phyloP scores from a whole-genome alignment of 2,797 vertebrate species.

The Gymnoscopelus microlampas region DNA sequence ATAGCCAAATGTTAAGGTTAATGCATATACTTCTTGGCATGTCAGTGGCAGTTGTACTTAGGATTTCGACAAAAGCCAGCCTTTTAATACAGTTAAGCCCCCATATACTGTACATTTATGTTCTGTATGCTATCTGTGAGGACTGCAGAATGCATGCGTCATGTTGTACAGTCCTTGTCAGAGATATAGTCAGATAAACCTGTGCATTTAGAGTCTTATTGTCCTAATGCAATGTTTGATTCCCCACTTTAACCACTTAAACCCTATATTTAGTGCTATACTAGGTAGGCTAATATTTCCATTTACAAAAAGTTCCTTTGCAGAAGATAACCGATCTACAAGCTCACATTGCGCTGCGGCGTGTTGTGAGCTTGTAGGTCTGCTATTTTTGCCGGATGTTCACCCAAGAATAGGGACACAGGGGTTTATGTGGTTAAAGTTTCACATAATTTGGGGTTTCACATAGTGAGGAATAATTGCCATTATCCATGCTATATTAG shows the following conservation, averaged over 20 bases:
- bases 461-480: constrained; percentile 34
- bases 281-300: too few species aligned
- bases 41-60: constrained; percentile 13
- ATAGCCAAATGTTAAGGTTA: constrained; percentile 17
- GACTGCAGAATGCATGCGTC: constrained; percentile 31
- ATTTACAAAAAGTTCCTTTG: too few species aligned
- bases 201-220: neutral
- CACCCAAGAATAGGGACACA: too few species aligned
- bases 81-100: constrained; percentile 5
- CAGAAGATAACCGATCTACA: too few species aligned
- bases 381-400: too few species aligned
- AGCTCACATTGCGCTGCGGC: too few species aligned
- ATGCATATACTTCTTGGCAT: neutral
- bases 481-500: constrained; percentile 29
- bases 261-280: too few species aligned
- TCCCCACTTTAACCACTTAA: constrained; percentile 8
- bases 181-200: constrained; percentile 8
- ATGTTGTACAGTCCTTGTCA: constrained; percentile 11
- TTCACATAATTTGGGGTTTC: constrained; percentile 30
- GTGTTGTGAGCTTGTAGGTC: too few species aligned
- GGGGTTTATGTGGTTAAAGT: constrained; percentile 1
- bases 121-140: constrained; percentile 17
- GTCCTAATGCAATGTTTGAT: constrained; percentile 10
- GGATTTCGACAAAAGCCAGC: constrained; percentile 8
- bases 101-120: neutral